Percentiles rank a stretch among this genome's conserved stretches.
Evolutionary conservation across 1,140 invertebrate species (phyloP).

Genomic region (Tribolium castaneum): DNA sequence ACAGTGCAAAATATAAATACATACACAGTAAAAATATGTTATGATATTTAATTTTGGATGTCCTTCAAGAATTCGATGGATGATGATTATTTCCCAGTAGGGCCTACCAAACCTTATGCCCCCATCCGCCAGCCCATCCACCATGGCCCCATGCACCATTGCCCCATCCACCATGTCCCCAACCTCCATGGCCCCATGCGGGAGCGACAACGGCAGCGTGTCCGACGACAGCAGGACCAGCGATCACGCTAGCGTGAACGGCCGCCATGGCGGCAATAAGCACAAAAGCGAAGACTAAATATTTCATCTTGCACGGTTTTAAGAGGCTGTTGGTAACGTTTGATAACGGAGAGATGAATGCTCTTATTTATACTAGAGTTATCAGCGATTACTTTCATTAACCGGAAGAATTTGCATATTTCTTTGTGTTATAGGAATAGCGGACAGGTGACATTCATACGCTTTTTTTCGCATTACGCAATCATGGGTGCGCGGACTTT

Average conservation of each 20-base stretch:
- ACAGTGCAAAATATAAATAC: slow-evolving; percentile 31
- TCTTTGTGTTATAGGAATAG: not conserved
- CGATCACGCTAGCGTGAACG: slow-evolving; percentile 12
- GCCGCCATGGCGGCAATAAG: slow-evolving; percentile 2
- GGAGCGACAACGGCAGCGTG: slow-evolving; percentile 6
- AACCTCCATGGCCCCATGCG: slow-evolving; percentile 13
- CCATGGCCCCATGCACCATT: not conserved
- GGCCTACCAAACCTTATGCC: slow-evolving; percentile 7
- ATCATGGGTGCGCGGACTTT: not conserved
- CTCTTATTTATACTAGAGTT: not conserved
- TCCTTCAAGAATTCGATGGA: slow-evolving; percentile 6
- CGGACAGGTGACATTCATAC: not conserved
- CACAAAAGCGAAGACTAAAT: slow-evolving; percentile 21
- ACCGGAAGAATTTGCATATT: slow-evolving; percentile 9
- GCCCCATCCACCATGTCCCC: slow-evolving; percentile 1
- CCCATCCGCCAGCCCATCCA: slow-evolving; percentile 26
- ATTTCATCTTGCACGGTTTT: slow-evolving; percentile 25
- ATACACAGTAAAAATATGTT: slow-evolving; percentile 12
- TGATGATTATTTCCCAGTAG: not conserved
- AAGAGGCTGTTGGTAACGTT: slow-evolving; percentile 13
- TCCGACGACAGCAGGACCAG: not conserved
- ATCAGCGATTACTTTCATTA: slow-evolving; percentile 1
- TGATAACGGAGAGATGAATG: not conserved
- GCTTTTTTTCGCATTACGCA: not conserved
- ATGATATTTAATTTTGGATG: slow-evolving; percentile 6